A percentile compares a stretch with the other conserved stretches of the same genome.
Evolutionary conservation across 2,113 vertebrate genomes (phyloP).

Genomic region (Hystrix cristata): DNA sequence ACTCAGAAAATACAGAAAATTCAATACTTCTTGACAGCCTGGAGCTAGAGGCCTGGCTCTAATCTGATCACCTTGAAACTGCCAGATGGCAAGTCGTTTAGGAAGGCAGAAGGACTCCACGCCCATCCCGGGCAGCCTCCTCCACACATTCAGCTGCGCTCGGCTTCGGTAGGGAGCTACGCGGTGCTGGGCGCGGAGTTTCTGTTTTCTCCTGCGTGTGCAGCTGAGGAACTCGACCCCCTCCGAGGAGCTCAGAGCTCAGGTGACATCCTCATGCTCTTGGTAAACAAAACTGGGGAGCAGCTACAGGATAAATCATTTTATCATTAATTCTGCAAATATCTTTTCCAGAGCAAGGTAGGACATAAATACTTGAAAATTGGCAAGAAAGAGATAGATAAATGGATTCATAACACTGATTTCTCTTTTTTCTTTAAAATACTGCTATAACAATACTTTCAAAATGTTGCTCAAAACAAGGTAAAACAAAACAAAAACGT

Average conservation of each 20-base stretch:
- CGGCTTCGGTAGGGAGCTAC: neutral
- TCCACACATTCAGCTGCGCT: slow-evolving; percentile 22
- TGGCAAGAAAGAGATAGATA: neutral
- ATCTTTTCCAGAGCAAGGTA: neutral
- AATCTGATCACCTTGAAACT: slow-evolving; percentile 78
- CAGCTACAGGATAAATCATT: neutral
- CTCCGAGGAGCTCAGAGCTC: neutral
- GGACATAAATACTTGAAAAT: neutral
- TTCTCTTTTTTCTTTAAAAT: neutral
- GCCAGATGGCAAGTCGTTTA: slow-evolving; percentile 32
- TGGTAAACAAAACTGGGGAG: neutral
- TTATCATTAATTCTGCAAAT: neutral
- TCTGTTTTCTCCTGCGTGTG: neutral
- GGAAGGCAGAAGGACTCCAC: slow-evolving; percentile 69
- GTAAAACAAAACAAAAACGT: neutral
- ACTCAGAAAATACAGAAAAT: slow-evolving; percentile 83
- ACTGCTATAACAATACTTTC: neutral
- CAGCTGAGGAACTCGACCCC: neutral
- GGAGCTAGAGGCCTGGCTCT: slow-evolving; percentile 82
- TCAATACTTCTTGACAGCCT: slow-evolving; percentile 78
- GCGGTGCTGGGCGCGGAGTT: neutral
- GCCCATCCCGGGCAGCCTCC: slow-evolving; percentile 55
- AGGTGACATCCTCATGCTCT: neutral
- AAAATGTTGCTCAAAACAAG: neutral
- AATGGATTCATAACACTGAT: neutral